Base-by-base conservation (phyloP, 2,113 vertebrate genomes). In the Aptenodytes patagonicus region DNA sequence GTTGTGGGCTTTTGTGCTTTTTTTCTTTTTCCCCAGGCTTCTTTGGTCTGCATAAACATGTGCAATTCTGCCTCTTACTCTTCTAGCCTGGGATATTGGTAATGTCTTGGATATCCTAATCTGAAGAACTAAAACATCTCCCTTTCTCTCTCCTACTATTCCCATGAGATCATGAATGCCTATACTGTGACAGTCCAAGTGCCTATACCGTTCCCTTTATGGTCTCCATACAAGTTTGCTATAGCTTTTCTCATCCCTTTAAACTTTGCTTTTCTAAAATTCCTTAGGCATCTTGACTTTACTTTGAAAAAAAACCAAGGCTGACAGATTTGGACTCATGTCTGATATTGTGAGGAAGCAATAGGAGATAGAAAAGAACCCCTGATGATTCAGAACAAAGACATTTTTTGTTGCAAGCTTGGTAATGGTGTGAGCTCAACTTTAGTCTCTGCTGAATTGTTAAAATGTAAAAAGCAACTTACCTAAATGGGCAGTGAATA, bases 381-480 rank as follows among this genome's bases (percentile, higher is more conserved):
- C 88, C 32, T 92, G 65, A 87, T 26, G 73, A 82, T 64, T 94
- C 65, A 61, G 54, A 96, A 79, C 14, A 84, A 87, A 82, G 60
- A 52, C 4, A 2, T 38, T 81, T 88, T 87, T 61, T 64, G 24
- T 81, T 84, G 21, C 25, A 89, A n/a, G 15, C 11, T 72, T 65
- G 19, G 21, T 58, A 91, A 64, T 36, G 7, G 20, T 44, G 9
- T 90, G 52, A 86, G 47, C 34, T 76, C 65, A 87, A 57, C 55
- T 87, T 90, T 21, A 66, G 42, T 87, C 88, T 86, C 79, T 81
- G n/a, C 22, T 87, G 91, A 95, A 91, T 91, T 89, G 69, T 89
- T 91, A 64, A 94, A 93, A 90, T 44, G 47, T 84, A 75, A 92
- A 94, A 92, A 87, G 55, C 15, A 92, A 68, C 83, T 65, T 97